Conservation (phyloP, 2,797 vertebrate genomes). For the Merluccius polli region DNA sequence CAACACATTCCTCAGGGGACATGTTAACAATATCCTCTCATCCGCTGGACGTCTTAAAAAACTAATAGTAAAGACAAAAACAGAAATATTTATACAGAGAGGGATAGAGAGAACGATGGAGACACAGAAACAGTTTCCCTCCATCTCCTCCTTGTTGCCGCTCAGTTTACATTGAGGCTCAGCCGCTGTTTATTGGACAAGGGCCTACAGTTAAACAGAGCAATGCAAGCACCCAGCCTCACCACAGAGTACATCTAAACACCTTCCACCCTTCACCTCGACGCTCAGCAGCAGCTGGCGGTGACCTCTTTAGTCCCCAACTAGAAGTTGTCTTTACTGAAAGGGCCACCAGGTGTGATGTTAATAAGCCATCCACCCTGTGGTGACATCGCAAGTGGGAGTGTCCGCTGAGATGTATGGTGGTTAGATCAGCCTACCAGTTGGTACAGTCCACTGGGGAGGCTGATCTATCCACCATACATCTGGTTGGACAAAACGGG, state of each 20-base stretch:
- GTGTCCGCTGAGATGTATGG: not conserved
- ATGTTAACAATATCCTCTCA: not conserved
- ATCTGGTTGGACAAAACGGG: too few relatives aligned
- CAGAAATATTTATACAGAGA: too few relatives aligned
- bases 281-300: too few relatives aligned
- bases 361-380: not conserved
- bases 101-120: too few relatives aligned
- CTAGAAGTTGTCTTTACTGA: not conserved
- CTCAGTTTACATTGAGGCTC: slow-evolving; percentile 46
- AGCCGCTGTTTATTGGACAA: slow-evolving; percentile 55
- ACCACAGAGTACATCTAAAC: not conserved
- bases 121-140: not conserved
- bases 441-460: too few relatives aligned
- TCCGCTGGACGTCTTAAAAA: not conserved
- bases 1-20: not conserved
- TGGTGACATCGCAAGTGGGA: not conserved
- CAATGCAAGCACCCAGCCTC: not conserved
- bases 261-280: not conserved
- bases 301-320: not conserved
- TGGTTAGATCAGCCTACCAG: not conserved
- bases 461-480: too few relatives aligned
- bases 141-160: not conserved
- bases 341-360: too few relatives aligned
- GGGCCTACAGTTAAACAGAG: slow-evolving; percentile 23
- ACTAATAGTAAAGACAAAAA: not conserved